Evolutionary conservation across 2,888 invertebrate species (phyloP), one percentile per base, ranked within the genome.

Genomic region (Anaspis maculata): DNA sequence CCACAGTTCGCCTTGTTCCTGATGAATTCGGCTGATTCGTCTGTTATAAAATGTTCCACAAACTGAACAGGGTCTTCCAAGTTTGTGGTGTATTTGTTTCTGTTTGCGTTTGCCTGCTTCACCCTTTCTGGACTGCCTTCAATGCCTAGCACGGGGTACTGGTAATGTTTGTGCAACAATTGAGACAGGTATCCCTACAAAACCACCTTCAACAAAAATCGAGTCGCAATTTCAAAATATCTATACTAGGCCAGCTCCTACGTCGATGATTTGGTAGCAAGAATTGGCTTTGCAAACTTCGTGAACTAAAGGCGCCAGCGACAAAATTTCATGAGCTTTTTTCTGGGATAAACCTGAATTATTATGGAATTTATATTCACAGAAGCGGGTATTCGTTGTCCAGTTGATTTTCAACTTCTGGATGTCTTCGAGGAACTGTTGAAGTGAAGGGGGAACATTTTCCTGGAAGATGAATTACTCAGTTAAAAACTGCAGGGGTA

Each of bases 241-340:
- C 72, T 68, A n/a, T n/a, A 82, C 82, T 68, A 85, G 64, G 3
- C 86, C 86, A 10, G 79, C 75, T 9, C 86, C 86, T 48, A 86
- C 70, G 61, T 86, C 86, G 1, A 86, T 69, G 12, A 86, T 64
- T 2, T 71, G 61, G 27, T 70, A 58, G 34, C n/a, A n/a, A n/a
- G 75, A 70, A 4, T 62, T 45, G n/a, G n/a, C n/a, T n/a, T 54
- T 46, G 48, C 77, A 79, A 27, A 72, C 48, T 12, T 61, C 48
- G 34, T 70, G 61, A 12, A 80, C 68, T 45, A 76, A 63, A 16
- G 70, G 63, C 2, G 79, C 73, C 27, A 86, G 60, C 45, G 71
- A 64, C 7, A 70, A 46, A 26, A 86, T 79, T 67, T 86, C 86
- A 44, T 85, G 82, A 38, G 69, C 69, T 57, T 86, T 86, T 51